These are phyloP conservation scores for Leucopsar rothschildi DNA, from an alignment of 2,113 vertebrate species.

Conservation along the genomic window DNA sequence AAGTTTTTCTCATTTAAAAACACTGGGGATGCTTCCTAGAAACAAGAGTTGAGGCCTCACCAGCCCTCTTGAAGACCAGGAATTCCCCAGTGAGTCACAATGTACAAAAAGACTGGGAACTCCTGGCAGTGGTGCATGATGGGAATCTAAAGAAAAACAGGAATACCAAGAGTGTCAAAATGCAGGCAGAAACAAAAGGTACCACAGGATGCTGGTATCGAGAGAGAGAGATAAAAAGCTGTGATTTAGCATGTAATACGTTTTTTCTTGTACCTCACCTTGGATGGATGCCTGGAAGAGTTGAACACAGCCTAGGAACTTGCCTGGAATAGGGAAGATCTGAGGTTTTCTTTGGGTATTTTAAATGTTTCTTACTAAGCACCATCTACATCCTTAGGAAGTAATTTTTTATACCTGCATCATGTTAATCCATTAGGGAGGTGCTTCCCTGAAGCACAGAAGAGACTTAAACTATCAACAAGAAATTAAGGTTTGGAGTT, in stretches of 20 bases:
- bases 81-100: conserved; percentile 26
- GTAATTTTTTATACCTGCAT: background rate
- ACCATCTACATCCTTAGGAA: background rate
- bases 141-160: background rate
- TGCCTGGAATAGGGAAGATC: background rate
- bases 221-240: background rate
- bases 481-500: background rate
- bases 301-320: background rate
- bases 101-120: background rate
- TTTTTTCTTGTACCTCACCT: background rate
- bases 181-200: background rate
- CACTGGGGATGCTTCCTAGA: background rate
- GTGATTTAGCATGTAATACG: background rate
- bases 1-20: background rate
- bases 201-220: background rate
- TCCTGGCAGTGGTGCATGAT: background rate
- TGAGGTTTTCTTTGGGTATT: background rate
- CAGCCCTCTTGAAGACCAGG: background rate
- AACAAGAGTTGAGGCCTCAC: background rate
- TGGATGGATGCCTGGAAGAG: background rate
- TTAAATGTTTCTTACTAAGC: background rate
- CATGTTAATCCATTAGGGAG: background rate
- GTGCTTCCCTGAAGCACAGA: background rate
- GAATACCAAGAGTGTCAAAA: background rate
- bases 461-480: background rate